phyloP scores from a whole-genome alignment of 2,113 vertebrate genomes.

The Tiliqua scincoides region DNA sequence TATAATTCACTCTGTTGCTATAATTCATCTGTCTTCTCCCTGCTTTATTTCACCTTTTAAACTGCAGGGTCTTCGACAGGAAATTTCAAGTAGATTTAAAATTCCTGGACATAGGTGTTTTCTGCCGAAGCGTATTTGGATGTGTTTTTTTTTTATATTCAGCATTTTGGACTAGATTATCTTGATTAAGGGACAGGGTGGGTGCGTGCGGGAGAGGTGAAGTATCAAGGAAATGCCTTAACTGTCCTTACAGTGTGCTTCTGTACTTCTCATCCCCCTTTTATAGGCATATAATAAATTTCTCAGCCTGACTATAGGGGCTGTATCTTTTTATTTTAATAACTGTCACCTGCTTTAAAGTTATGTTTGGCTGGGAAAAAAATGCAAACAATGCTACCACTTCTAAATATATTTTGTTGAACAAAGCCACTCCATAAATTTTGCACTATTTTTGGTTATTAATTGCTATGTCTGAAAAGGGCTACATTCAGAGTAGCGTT shows the following conservation, averaged over 20 bases:
- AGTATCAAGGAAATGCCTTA: not conserved
- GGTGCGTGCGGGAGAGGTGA: accelerated
- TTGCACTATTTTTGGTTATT: slow-evolving; percentile 82
- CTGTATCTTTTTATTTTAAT: slow-evolving; percentile 20
- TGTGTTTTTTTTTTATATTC: not conserved
- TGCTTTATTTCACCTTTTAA: slow-evolving; percentile 26
- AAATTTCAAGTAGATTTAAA: not conserved
- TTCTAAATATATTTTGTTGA: slow-evolving; percentile 81
- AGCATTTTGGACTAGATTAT: not conserved
- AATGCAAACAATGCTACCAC: slow-evolving; percentile 70
- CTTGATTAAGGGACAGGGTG: not conserved
- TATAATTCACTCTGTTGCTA: slow-evolving; percentile 51
- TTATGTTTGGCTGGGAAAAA: slow-evolving; percentile 44
- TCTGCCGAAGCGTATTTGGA: not conserved
- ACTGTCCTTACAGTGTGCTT: not conserved
- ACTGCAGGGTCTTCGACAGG: not conserved
- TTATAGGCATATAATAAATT: slow-evolving; percentile 19
- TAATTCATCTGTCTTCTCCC: not conserved
- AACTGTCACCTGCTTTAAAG: slow-evolving; percentile 62
- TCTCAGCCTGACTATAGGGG: not conserved
- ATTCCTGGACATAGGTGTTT: not conserved
- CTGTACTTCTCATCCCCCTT: not conserved
- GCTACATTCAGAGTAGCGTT: slow-evolving; percentile 90
- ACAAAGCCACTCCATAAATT: slow-evolving; percentile 84
- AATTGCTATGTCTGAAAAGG: slow-evolving; percentile 91